Evolutionary conservation across 1,140 invertebrate species (phyloP).

Genomic region (Orchestia grillus): DNA sequence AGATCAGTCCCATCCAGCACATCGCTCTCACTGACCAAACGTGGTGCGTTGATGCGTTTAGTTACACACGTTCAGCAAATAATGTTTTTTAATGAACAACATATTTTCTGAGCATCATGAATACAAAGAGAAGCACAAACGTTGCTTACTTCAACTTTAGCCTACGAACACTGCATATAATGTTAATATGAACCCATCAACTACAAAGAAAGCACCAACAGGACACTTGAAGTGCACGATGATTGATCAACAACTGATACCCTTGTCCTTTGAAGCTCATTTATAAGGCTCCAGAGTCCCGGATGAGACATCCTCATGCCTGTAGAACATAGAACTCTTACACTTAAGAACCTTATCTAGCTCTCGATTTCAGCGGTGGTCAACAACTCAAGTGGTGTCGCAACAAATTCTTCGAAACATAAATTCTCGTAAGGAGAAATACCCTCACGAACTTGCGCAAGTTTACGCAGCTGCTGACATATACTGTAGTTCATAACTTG

Average conservation of each 20-base stretch:
- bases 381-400: background rate
- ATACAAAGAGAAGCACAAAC: background rate
- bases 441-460: background rate
- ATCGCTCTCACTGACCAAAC: background rate
- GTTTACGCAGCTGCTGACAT: background rate
- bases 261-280: background rate
- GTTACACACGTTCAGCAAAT: background rate
- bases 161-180: background rate
- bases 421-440: background rate
- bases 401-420: background rate
- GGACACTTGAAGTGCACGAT: background rate
- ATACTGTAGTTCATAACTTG: background rate
- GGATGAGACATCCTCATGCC: background rate
- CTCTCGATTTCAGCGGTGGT: background rate
- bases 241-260: background rate
- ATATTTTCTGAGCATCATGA: background rate
- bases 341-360: background rate
- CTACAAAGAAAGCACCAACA: background rate
- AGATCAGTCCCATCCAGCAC: background rate
- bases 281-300: background rate
- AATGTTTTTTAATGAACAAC: background rate
- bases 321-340: too few relatives aligned
- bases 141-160: background rate
- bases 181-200: background rate
- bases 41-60: background rate